Conservation (phyloP, 2,888 invertebrate species). For the Troilus luridus region DNA sequence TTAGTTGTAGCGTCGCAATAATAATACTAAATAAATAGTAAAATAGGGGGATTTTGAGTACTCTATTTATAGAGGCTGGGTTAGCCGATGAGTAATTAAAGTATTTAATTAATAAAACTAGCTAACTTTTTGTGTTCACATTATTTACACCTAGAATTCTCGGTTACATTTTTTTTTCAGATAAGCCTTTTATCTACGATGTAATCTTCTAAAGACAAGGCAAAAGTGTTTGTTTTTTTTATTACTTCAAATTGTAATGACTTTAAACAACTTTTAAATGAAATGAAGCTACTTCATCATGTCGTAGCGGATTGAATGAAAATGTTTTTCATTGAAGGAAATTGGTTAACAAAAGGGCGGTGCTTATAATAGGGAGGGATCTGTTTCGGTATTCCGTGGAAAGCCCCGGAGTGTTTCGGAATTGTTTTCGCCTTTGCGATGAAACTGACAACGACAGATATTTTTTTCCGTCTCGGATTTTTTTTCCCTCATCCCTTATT, state of each 20-base stretch:
- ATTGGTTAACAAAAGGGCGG: background rate
- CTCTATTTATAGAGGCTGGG: too few species aligned
- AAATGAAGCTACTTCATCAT: background rate
- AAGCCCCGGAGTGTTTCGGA: background rate
- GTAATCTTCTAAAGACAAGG: background rate
- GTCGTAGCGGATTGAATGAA: background rate
- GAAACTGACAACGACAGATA: background rate
- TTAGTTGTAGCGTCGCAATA: too few species aligned
- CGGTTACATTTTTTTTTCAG: too few species aligned
- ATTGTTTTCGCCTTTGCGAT: background rate
- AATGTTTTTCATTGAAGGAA: slow-evolving; percentile 23
- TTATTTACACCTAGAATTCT: too few species aligned
- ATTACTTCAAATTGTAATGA: background rate
- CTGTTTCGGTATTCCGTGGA: background rate
- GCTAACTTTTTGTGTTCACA: too few species aligned
- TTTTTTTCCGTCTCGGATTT: background rate
- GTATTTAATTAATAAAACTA: too few species aligned
- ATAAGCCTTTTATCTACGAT: background rate
- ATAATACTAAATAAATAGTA: too few species aligned
- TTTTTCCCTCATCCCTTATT: background rate
- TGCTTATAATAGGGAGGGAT: background rate
- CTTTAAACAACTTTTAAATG: background rate
- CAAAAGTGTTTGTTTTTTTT: background rate
- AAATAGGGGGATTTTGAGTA: too few species aligned
- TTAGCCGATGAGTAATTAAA: too few species aligned